Percentiles rank a stretch among this genome's conserved stretches.
Conservation (phyloP, 2,113 vertebrate genomes). For the Scatophagus argus region DNA sequence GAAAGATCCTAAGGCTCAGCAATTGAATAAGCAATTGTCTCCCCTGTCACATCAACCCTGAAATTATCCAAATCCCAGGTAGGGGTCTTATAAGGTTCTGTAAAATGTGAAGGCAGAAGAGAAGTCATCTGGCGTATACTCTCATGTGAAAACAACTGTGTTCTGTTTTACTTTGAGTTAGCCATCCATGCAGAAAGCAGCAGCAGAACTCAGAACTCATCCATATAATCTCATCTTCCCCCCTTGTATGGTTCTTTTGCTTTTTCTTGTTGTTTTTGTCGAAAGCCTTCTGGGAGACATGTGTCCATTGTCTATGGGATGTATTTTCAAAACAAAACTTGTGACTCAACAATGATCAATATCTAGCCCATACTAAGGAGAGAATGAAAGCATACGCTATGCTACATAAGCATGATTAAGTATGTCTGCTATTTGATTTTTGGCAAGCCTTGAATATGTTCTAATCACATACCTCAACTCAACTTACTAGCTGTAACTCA, state of each 20-base stretch:
- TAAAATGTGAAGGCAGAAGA: not conserved
- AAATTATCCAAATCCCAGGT: slow-evolving; percentile 9
- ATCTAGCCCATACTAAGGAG: not conserved
- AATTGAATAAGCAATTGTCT: not conserved
- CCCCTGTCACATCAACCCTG: not conserved
- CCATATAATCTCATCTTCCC: not conserved
- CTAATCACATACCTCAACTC: slow-evolving; percentile 40
- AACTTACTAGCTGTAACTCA: slow-evolving; percentile 8
- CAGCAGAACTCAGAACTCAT: not conserved
- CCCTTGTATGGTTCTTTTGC: not conserved
- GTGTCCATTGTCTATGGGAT: not conserved
- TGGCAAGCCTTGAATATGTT: slow-evolving; percentile 42
- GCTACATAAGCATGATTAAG: slow-evolving; percentile 8
- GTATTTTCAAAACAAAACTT: not conserved
- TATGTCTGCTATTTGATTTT: slow-evolving; percentile 45
- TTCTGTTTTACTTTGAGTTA: not conserved
- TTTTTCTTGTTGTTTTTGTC: not conserved
- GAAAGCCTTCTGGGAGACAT: not conserved
- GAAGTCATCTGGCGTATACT: not conserved
- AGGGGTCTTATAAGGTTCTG: not conserved
- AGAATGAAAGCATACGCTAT: not conserved
- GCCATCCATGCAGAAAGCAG: not conserved
- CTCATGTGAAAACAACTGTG: slow-evolving; percentile 6
- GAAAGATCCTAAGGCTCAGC: not conserved
- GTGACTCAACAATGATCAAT: slow-evolving; percentile 14